Conservation (phyloP, 2,113 vertebrate genomes). For the Mormyrus lacerda region DNA sequence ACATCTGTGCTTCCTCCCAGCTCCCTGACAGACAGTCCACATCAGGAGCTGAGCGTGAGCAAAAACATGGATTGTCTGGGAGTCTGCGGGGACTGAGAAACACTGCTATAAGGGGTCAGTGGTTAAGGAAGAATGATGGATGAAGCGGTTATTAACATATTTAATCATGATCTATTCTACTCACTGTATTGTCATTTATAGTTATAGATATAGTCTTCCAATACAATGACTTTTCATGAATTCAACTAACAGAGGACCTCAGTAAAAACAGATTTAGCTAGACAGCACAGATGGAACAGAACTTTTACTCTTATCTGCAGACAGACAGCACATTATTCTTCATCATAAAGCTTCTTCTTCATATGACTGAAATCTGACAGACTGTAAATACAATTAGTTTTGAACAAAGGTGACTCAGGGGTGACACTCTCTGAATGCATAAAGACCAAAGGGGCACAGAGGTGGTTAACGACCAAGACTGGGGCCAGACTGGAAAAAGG, state of each 20-base stretch:
- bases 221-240: background rate
- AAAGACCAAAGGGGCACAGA: background rate
- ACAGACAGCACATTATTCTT: background rate
- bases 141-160: background rate
- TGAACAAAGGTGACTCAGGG: background rate
- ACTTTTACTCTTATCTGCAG: background rate
- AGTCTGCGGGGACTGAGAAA: background rate
- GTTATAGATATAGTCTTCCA: background rate
- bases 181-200: background rate
- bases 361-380: background rate
- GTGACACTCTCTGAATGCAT: background rate
- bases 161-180: background rate
- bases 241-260: background rate
- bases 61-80: background rate
- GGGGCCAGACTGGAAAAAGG: background rate
- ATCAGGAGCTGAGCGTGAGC: background rate
- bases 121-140: background rate
- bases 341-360: background rate
- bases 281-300: background rate
- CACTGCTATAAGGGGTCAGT: background rate
- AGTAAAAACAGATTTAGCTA: background rate
- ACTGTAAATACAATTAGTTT: background rate
- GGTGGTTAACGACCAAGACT: background rate
- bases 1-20: background rate
- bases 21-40: background rate